Evolutionary conservation across 2,797 vertebrate species (phyloP).

Genomic region (Chiroxiphia lanceolata): DNA sequence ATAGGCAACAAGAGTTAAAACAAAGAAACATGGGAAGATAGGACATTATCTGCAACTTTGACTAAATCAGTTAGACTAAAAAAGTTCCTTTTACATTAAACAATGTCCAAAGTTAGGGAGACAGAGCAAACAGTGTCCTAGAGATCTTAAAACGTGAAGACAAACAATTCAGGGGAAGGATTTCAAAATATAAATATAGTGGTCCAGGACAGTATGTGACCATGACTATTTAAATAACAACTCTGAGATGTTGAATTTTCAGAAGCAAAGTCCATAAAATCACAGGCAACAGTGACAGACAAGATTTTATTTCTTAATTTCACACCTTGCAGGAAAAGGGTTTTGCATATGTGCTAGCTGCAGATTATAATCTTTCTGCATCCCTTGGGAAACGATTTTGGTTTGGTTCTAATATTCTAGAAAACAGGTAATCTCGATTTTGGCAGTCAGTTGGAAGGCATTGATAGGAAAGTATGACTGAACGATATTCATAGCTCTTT

Average conservation of each 20-base stretch:
- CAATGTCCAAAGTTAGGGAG: neutral
- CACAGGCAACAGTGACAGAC: neutral
- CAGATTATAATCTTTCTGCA: slow-evolving; percentile 63
- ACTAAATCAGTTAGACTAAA: neutral
- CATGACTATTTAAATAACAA: slow-evolving; percentile 13
- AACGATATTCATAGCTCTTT: slow-evolving; percentile 77
- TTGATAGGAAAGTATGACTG: slow-evolving; percentile 68
- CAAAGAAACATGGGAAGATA: neutral
- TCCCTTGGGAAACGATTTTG: neutral
- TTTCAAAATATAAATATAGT: slow-evolving; percentile 3
- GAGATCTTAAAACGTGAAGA: neutral
- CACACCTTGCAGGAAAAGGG: slow-evolving; percentile 23
- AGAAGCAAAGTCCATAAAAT: slow-evolving; percentile 18
- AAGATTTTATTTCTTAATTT: slow-evolving; percentile 54
- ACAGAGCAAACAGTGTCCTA: neutral
- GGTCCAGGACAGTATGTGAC: neutral
- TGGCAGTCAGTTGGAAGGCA: slow-evolving; percentile 61
- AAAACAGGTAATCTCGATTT: slow-evolving; percentile 64
- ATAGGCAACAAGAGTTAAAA: slow-evolving; percentile 16
- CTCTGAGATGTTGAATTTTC: neutral
- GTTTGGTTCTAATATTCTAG: slow-evolving; percentile 61
- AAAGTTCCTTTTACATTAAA: neutral
- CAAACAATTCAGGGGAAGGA: neutral
- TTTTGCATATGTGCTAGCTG: slow-evolving; percentile 31
- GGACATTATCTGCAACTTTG: neutral